A percentile compares a stretch with the other conserved stretches of the same genome.
These are phyloP conservation scores for Oryzaephilus surinamensis DNA, from an alignment of 1,140 invertebrate genomes.

Conservation along the genomic window DNA sequence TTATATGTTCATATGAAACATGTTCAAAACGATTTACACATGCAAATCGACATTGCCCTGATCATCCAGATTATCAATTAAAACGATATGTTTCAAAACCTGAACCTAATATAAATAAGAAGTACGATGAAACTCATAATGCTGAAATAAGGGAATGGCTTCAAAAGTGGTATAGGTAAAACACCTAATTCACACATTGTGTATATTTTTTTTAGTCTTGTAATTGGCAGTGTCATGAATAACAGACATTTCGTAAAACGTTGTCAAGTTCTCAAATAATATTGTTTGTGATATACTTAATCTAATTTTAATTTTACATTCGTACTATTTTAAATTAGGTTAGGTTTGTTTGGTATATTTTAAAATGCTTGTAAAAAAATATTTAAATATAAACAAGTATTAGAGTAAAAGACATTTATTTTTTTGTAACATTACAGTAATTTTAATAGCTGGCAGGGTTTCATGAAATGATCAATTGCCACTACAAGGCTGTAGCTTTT, in stretches of 20 bases:
- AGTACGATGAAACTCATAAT: slow-evolving; percentile 30
- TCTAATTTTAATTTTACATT: too few species aligned
- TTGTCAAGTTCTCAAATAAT: too few species aligned
- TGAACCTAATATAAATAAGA: slow-evolving; percentile 38
- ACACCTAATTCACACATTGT: slow-evolving; percentile 46
- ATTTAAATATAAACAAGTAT: too few species aligned
- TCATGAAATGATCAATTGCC: too few species aligned
- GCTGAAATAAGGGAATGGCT: slow-evolving; percentile 31
- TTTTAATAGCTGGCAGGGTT: too few species aligned
- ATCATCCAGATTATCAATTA: slow-evolving; percentile 49
- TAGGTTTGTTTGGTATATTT: too few species aligned
- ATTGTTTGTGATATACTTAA: too few species aligned
- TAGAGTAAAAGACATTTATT: too few species aligned
- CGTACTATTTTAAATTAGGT: too few species aligned
- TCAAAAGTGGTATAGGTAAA: slow-evolving; percentile 43
- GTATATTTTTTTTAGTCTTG: slow-evolving; percentile 45
- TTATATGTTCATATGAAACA: slow-evolving; percentile 57
- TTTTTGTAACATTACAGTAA: too few species aligned
- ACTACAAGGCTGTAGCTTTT: too few species aligned
- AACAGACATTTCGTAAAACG: neutral
- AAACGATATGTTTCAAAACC: slow-evolving; percentile 45
- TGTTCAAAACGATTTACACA: slow-evolving; percentile 67
- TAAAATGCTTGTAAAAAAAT: too few species aligned
- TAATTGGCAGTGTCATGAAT: slow-evolving; percentile 21
- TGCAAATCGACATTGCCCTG: slow-evolving; percentile 65